phyloP scores from a whole-genome alignment of 2,888 invertebrate genomes.

The Invenusta paracnida region DNA sequence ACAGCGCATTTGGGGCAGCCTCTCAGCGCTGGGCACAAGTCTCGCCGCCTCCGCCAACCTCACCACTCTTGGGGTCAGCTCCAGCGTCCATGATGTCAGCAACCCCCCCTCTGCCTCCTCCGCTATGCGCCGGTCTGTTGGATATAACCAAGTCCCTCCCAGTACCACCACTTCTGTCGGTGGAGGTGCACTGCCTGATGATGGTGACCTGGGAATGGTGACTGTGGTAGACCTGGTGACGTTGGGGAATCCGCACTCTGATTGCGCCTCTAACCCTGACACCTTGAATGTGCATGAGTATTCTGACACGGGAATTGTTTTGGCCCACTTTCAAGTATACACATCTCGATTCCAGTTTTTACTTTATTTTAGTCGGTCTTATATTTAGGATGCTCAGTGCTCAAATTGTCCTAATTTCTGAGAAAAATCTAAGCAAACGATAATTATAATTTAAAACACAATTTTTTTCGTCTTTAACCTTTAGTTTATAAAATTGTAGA shows the following conservation, averaged over 20 bases:
- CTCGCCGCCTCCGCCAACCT: not conserved
- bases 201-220: not conserved
- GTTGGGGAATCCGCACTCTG: not conserved
- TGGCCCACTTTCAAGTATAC: not conserved
- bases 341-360: too few species aligned
- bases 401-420: too few species aligned
- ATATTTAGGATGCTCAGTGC: too few species aligned
- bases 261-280: too few species aligned
- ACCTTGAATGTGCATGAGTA: not conserved
- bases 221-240: constrained; percentile 14
- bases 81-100: not conserved
- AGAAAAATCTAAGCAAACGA: too few species aligned
- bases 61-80: not conserved
- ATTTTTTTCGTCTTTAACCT: too few species aligned
- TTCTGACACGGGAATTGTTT: not conserved
- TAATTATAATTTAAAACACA: too few species aligned
- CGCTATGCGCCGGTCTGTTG: too few species aligned
- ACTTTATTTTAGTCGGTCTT: too few species aligned
- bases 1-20: constrained; percentile 24
- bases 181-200: not conserved
- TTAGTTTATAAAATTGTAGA: too few species aligned
- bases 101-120: not conserved
- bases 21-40: constrained; percentile 8
- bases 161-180: not conserved
- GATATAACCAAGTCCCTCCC: not conserved